Evolutionary conservation across 2,797 vertebrate species (phyloP).

Genomic region (Synaphobranchus kaupii): DNA sequence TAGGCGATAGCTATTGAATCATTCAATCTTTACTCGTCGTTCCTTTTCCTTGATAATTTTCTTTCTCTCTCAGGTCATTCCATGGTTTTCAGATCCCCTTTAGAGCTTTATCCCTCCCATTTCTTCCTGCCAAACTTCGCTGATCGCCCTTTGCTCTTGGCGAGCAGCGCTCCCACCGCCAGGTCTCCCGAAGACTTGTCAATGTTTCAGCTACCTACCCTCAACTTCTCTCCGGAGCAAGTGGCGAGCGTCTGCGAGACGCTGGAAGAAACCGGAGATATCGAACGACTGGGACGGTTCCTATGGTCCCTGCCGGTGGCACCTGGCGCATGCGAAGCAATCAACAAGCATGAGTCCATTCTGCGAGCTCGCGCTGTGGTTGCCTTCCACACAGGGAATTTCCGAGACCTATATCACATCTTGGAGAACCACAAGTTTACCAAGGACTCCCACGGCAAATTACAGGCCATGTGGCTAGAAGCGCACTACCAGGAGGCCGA

Average conservation of each 20-base stretch:
- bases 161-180: slow-evolving; percentile 91
- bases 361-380: slow-evolving; percentile 96
- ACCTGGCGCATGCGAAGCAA: slow-evolving; percentile 96
- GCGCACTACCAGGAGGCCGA: slow-evolving; percentile 99
- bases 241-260: slow-evolving; percentile 99
- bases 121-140: slow-evolving; percentile 99
- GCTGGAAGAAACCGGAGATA: slow-evolving; percentile 99
- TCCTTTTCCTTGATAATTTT: slow-evolving; percentile 86
- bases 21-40: slow-evolving; percentile 91
- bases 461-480: slow-evolving; percentile 99
- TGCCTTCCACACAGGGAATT: slow-evolving; percentile 98
- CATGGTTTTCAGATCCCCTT: slow-evolving; percentile 99
- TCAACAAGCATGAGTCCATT: slow-evolving; percentile 99
- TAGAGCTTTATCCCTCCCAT: slow-evolving; percentile 99
- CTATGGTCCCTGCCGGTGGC: slow-evolving; percentile 98
- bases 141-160: slow-evolving; percentile 94
- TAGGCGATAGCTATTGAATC: slow-evolving; percentile 98
- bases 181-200: slow-evolving; percentile 98
- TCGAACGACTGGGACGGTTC: slow-evolving; percentile 97
- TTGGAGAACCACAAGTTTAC: slow-evolving; percentile 99
- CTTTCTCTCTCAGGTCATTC: slow-evolving; percentile 94
- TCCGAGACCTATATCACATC: slow-evolving; percentile 98
- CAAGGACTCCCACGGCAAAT: slow-evolving; percentile 98
- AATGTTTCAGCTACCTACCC: slow-evolving; percentile 99
- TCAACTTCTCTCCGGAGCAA: slow-evolving; percentile 99